These are phyloP conservation scores for Chesias legatella DNA, from an alignment of 2,888 invertebrate species.

Conservation along the genomic window DNA sequence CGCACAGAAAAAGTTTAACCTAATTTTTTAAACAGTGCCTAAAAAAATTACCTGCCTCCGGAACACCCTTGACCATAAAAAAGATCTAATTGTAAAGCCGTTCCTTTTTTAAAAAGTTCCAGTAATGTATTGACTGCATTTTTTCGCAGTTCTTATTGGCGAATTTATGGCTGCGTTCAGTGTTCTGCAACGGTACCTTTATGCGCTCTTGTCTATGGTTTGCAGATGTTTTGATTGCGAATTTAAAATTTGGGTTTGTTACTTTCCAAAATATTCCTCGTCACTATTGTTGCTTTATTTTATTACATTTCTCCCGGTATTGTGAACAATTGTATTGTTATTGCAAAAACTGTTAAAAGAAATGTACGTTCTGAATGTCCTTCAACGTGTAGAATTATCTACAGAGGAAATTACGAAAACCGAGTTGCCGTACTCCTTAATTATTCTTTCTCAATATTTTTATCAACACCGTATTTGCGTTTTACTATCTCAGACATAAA, in stretches of 20 bases:
- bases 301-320: constrained; percentile 44
- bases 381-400: constrained; percentile 24
- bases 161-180: constrained; percentile 54
- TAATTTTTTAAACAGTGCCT: constrained; percentile 61
- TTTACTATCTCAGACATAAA: constrained; percentile 3
- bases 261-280: constrained; percentile 36
- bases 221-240: constrained; percentile 56
- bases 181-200: constrained; percentile 60
- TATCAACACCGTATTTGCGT: constrained; percentile 14
- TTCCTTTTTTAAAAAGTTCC: constrained; percentile 43
- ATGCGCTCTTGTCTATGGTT: constrained; percentile 50
- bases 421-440: constrained; percentile 3
- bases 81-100: constrained; percentile 59
- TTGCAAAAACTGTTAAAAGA: constrained; percentile 40
- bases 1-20: constrained; percentile 65
- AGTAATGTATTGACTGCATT: constrained; percentile 43
- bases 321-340: constrained; percentile 36
- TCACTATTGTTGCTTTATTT: constrained; percentile 45
- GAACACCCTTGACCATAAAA: constrained; percentile 50
- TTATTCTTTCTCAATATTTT: constrained; percentile 12
- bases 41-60: constrained; percentile 70
- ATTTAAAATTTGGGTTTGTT: constrained; percentile 28
- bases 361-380: constrained; percentile 31
- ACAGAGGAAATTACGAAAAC: constrained; percentile 17
- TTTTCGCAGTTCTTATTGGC: constrained; percentile 57